phyloP scores from a whole-genome alignment of 35 echinoderm and acorn worm genomes.

The Hemicentrotus pulcherrimus region DNA sequence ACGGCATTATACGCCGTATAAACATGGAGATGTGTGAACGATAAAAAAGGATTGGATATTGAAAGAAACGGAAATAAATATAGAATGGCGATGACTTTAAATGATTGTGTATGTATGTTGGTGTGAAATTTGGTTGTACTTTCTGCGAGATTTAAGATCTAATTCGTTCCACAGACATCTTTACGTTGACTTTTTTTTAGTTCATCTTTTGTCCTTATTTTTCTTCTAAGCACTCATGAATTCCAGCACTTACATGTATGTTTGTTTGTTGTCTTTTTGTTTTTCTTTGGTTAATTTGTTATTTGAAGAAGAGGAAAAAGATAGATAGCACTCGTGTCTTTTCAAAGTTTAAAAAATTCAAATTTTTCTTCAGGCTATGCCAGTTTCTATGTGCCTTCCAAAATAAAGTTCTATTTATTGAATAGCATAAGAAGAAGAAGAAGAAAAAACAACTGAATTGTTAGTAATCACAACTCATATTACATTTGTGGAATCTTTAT shows the following conservation, averaged over 20 bases:
- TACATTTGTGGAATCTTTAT: neutral
- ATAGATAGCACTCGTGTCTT: constrained; percentile 48
- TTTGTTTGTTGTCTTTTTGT: neutral
- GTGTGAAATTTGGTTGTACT: neutral
- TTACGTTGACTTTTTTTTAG: neutral
- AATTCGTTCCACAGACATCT: constrained; percentile 11
- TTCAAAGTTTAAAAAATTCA: neutral
- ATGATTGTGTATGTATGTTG: constrained; percentile 5
- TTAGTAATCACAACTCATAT: neutral
- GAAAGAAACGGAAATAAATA: neutral
- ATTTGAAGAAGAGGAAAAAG: neutral
- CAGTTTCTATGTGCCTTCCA: constrained; percentile 54
- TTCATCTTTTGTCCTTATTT: neutral
- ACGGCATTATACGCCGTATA: neutral
- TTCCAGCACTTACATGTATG: neutral
- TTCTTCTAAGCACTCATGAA: neutral
- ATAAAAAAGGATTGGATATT: neutral
- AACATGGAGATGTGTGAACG: neutral
- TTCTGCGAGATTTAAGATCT: neutral
- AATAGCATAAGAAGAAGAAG: constrained; percentile 13
- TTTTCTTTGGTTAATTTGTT: neutral
- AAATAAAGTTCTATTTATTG: constrained; percentile 43
- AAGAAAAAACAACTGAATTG: neutral
- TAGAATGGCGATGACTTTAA: neutral
- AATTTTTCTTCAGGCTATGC: constrained; percentile 30